Percentiles rank a stretch among this genome's conserved stretches.
Evolutionary conservation across 2,888 invertebrate species (phyloP).

Genomic region (Plusia festucae): DNA sequence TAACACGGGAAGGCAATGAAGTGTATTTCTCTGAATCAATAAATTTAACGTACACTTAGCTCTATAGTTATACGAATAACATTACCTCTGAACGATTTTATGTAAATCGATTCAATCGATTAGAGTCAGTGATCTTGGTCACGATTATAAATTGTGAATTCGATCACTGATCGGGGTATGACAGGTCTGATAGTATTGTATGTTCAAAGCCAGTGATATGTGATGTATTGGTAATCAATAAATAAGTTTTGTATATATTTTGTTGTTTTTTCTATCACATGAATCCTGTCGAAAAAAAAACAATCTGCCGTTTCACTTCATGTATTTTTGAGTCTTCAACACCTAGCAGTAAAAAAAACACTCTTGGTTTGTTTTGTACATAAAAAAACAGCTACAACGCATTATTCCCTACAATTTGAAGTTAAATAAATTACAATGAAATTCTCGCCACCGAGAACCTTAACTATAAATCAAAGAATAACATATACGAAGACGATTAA

Average conservation of each 20-base stretch:
- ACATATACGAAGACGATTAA: neutral
- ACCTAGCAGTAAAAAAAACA: too few species aligned
- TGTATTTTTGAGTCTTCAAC: too few species aligned
- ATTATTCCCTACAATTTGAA: neutral
- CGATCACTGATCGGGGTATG: conserved; percentile 72
- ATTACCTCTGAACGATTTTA: conserved; percentile 63
- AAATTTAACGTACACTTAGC: conserved; percentile 42
- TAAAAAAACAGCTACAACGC: too few species aligned
- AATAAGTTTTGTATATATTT: conserved; percentile 60
- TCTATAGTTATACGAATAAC: conserved; percentile 62
- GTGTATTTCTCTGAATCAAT: conserved; percentile 18
- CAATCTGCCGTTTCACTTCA: too few species aligned
- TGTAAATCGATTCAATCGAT: conserved; percentile 54
- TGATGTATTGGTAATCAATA: conserved; percentile 69
- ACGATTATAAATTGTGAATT: conserved; percentile 83
- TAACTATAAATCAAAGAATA: conserved; percentile 1
- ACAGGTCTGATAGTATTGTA: conserved; percentile 68
- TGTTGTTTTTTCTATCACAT: conserved; percentile 39
- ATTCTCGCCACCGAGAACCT: neutral
- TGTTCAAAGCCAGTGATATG: conserved; percentile 69
- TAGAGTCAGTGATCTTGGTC: conserved; percentile 75
- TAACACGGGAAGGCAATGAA: neutral
- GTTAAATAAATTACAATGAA: conserved; percentile 13
- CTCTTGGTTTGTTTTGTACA: neutral
- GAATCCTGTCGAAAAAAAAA: too few species aligned